These are phyloP conservation scores for Sarcophaga variegata DNA, from an alignment of 2,888 invertebrate genomes.

Conservation along the genomic window DNA sequence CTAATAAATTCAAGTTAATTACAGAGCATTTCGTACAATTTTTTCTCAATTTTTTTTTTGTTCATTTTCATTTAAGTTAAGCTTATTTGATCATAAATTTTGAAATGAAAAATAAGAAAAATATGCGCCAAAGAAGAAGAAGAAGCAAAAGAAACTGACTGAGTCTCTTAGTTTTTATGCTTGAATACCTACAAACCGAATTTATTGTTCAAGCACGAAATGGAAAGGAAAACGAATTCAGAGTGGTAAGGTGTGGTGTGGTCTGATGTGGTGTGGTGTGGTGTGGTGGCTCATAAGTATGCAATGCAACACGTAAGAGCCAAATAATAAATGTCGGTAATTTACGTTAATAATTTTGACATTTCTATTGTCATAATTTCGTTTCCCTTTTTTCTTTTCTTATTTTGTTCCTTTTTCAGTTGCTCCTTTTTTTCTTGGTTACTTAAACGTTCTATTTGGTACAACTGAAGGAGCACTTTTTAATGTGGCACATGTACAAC, in stretches of 20 bases:
- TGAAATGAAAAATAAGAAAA: conserved; percentile 47
- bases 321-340: conserved; percentile 77
- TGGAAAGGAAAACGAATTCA: conserved; percentile 8
- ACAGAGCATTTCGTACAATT: background rate
- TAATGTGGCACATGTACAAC: conserved; percentile 67
- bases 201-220: conserved; percentile 28
- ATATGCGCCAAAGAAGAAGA: conserved; percentile 12
- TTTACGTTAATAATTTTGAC: conserved; percentile 77
- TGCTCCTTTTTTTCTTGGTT: conserved; percentile 21
- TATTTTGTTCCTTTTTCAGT: conserved; percentile 17
- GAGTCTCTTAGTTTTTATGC: conserved; percentile 12
- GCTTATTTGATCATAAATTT: conserved; percentile 63
- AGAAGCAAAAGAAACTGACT: background rate
- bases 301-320: conserved; percentile 65
- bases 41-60: background rate
- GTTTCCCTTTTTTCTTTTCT: background rate
- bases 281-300: conserved; percentile 54
- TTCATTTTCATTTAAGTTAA: conserved; percentile 47
- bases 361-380: conserved; percentile 75
- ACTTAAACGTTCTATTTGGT: background rate
- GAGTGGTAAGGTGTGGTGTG: background rate
- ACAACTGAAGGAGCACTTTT: conserved; percentile 39
- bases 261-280: background rate
- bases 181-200: conserved; percentile 44
- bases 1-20: conserved; percentile 46